These are phyloP conservation scores for Pollenia amentaria DNA, from an alignment of 2,888 invertebrate genomes.

Conservation along the genomic window DNA sequence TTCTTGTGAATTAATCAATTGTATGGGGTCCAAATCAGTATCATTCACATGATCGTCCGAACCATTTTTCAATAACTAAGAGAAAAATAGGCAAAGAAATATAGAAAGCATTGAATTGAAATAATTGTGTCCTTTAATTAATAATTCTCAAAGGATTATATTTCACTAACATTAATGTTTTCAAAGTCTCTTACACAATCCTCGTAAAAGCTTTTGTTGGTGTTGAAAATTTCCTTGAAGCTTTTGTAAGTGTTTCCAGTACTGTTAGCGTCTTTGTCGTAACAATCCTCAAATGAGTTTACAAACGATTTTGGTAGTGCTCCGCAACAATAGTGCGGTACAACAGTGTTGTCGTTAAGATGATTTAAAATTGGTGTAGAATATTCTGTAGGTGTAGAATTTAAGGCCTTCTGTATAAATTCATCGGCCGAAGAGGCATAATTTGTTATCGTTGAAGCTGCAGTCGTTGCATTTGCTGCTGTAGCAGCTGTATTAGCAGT, in stretches of 20 bases:
- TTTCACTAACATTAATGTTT: conserved; percentile 72
- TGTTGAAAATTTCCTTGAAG: conserved; percentile 73
- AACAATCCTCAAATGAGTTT: conserved; percentile 65
- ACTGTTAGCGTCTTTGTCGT: conserved; percentile 61
- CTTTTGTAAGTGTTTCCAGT: conserved; percentile 72
- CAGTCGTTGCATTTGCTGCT: conserved; percentile 15
- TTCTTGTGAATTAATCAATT: conserved; percentile 64
- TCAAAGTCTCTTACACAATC: conserved; percentile 73
- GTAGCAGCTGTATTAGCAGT: conserved; percentile 22
- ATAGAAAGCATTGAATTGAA: not conserved
- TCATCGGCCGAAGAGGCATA: conserved; percentile 74
- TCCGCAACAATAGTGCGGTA: conserved; percentile 70
- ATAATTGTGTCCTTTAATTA: not conserved
- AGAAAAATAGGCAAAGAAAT: not conserved
- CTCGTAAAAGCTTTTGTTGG: conserved; percentile 72
- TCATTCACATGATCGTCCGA: conserved; percentile 55
- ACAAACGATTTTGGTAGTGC: conserved; percentile 58
- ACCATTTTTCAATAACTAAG: conserved; percentile 62
- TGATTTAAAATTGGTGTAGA: conserved; percentile 64
- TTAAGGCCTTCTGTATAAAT: conserved; percentile 74
- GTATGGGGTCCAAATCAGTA: conserved; percentile 68
- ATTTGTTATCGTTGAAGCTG: conserved; percentile 47
- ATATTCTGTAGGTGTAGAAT: conserved; percentile 71
- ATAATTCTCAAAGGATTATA: not conserved
- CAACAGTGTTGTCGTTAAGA: conserved; percentile 53